Conservation (phyloP, 2,113 vertebrate genomes). For the Microtus montanus region DNA sequence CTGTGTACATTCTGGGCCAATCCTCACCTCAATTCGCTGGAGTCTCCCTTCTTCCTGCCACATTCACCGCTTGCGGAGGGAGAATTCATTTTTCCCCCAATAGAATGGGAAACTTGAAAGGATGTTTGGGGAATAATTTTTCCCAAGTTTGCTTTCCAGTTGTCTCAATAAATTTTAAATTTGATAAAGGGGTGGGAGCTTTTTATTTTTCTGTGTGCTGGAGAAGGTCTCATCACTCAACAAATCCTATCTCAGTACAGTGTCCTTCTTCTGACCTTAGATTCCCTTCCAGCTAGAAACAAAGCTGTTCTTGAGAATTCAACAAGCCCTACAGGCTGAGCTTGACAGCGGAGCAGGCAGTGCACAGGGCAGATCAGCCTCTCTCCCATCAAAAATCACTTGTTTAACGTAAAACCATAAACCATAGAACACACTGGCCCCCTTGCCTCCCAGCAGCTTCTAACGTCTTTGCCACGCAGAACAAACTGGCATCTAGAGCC, state of each 20-base stretch:
- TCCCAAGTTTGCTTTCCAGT: slow-evolving; percentile 68
- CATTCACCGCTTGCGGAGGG: not conserved
- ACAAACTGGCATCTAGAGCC: not conserved
- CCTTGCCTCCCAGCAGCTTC: not conserved
- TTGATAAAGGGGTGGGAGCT: slow-evolving; percentile 35
- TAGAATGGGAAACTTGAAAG: slow-evolving; percentile 12
- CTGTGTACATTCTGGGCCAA: not conserved
- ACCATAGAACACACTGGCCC: not conserved
- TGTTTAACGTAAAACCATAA: slow-evolving; percentile 47
- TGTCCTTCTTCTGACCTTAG: slow-evolving; percentile 73
- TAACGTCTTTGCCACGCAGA: not conserved
- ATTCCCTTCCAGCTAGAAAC: slow-evolving; percentile 61
- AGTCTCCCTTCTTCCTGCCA: not conserved
- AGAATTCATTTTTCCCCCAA: not conserved
- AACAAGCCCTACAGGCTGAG: not conserved
- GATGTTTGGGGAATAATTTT: slow-evolving; percentile 58
- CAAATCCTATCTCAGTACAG: slow-evolving; percentile 36
- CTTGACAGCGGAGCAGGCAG: slow-evolving; percentile 27
- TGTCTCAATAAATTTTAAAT: slow-evolving; percentile 58
- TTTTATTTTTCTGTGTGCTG: slow-evolving; percentile 58
- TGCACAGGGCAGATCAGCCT: not conserved
- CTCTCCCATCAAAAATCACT: slow-evolving; percentile 50
- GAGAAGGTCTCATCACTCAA: slow-evolving; percentile 67
- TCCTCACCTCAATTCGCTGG: not conserved
- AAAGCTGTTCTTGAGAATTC: slow-evolving; percentile 38